These are phyloP conservation scores for Rhodinocichla rosea DNA, from an alignment of 2,113 vertebrate genomes.

Conservation along the genomic window DNA sequence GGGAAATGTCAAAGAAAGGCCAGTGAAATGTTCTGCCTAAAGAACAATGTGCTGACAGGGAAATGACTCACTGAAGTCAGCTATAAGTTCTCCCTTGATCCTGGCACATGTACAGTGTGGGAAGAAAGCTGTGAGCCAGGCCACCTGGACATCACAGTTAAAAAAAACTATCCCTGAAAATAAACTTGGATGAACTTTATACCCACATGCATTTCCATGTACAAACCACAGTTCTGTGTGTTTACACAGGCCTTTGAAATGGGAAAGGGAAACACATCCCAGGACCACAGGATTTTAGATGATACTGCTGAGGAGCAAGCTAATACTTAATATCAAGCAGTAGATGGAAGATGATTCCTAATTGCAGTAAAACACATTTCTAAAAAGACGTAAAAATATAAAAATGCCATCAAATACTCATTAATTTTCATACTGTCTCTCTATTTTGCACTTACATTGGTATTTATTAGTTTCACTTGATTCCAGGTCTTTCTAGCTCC, in stretches of 20 bases:
- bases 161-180: neutral
- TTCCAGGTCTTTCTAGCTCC: neutral
- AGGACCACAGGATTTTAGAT: neutral
- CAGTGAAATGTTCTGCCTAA: neutral
- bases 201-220: neutral
- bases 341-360: neutral
- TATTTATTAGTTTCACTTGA: neutral
- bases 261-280: neutral
- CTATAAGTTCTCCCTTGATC: neutral
- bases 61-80: neutral
- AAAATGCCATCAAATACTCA: neutral
- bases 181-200: conserved; percentile 24
- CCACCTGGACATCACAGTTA: neutral
- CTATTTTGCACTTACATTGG: neutral
- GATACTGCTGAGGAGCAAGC: neutral
- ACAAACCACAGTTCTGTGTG: neutral
- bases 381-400: neutral
- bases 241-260: conserved; percentile 8
- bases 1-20: neutral
- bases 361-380: neutral
- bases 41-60: neutral
- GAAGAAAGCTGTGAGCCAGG: conserved; percentile 25
- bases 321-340: neutral
- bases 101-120: neutral
- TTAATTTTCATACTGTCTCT: neutral